Conservation (phyloP, 92 coral and sea anemone genomes). For the Paramuricea clavata region DNA sequence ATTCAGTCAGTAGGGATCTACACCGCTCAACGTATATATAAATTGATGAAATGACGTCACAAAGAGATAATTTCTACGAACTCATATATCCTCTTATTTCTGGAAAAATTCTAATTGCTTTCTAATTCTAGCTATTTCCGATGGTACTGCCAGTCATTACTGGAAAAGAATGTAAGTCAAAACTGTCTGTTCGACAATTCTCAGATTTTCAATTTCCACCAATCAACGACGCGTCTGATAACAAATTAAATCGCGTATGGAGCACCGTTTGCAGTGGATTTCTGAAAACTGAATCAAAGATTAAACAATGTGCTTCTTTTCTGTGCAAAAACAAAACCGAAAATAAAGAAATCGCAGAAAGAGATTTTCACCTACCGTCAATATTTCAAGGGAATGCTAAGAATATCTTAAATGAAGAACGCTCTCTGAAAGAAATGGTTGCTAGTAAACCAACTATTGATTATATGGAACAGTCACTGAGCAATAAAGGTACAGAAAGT, state of each 20-base stretch:
- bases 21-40: not conserved
- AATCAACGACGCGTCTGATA: not conserved
- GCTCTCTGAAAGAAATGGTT: not conserved
- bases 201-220: slow-evolving; percentile 24
- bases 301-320: not conserved
- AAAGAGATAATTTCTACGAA: not conserved
- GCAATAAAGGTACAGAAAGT: not conserved
- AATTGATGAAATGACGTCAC: not conserved
- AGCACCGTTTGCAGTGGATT: slow-evolving; percentile 6
- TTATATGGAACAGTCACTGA: not conserved
- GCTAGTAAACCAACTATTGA: not conserved
- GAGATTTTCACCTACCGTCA: not conserved
- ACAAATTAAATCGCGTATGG: not conserved
- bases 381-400: not conserved
- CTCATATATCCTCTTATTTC: not conserved
- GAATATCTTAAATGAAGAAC: not conserved
- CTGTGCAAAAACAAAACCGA: not conserved
- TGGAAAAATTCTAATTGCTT: not conserved
- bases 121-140: not conserved
- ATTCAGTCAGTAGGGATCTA: not conserved
- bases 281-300: slow-evolving; percentile 7
- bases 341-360: not conserved
- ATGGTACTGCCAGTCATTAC: slow-evolving; percentile 31
- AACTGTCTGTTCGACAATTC: not conserved
- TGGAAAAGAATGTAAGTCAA: not conserved